Percentiles rank a stretch among this genome's conserved stretches.
These are phyloP conservation scores for Leistus spinibarbis DNA, from an alignment of 2,888 invertebrate genomes.

Conservation along the genomic window DNA sequence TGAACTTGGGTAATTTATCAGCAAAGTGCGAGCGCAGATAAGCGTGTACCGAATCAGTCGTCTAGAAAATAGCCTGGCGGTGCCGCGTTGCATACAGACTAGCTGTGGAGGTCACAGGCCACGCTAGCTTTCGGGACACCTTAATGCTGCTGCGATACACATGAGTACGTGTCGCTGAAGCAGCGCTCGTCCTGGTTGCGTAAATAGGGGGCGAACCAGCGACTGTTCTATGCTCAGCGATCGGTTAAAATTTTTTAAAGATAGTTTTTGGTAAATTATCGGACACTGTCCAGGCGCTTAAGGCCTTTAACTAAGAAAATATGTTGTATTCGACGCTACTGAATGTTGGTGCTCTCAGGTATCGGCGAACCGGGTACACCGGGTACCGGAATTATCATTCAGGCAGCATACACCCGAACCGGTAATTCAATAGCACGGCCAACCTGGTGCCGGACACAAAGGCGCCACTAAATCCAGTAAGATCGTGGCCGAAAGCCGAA, in stretches of 20 bases:
- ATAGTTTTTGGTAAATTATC: too few species aligned
- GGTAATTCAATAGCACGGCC: not conserved
- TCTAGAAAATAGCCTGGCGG: constrained; percentile 32
- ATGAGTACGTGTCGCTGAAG: not conserved
- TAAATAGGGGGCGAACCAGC: too few species aligned
- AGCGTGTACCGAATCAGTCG: constrained; percentile 43
- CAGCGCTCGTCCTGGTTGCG: too few species aligned
- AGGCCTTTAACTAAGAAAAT: too few species aligned
- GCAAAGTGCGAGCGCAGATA: constrained; percentile 52
- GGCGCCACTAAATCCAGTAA: not conserved
- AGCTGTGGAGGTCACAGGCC: not conserved
- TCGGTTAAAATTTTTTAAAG: too few species aligned
- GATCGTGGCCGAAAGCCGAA: not conserved
- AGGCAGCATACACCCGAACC: not conserved
- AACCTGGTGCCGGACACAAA: not conserved
- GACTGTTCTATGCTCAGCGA: too few species aligned
- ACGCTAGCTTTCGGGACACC: too few species aligned
- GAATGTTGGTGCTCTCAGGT: not conserved
- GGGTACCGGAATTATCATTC: not conserved
- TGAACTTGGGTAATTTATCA: constrained; percentile 69
- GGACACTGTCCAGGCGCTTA: too few species aligned
- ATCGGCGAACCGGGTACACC: too few species aligned
- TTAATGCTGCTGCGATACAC: not conserved
- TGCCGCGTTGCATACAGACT: constrained; percentile 19
- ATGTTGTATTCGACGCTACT: not conserved